A percentile compares a stretch with the other conserved stretches of the same genome.
phyloP scores from a whole-genome alignment of 2,888 invertebrate species.

The Standfussiana lucernea region DNA sequence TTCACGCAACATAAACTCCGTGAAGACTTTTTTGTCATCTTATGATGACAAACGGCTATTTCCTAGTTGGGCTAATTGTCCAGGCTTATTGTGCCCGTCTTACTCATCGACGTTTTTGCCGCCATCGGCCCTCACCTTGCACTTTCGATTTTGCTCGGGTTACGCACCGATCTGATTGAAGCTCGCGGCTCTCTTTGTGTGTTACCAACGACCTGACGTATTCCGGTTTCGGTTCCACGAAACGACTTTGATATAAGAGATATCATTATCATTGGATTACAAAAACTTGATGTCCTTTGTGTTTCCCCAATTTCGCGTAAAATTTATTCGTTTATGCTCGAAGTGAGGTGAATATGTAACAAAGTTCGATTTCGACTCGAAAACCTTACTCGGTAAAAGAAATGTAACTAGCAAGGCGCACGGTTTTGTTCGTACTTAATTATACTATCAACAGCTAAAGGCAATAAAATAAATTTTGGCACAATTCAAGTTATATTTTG shows the following conservation, averaged over 20 bases:
- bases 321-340: constrained; percentile 62
- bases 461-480: constrained; percentile 26
- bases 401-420: constrained; percentile 25
- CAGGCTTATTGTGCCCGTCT: constrained; percentile 76
- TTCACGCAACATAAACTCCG: constrained; percentile 89
- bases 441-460: constrained; percentile 22
- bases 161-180: constrained; percentile 70
- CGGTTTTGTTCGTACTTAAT: constrained; percentile 29
- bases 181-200: constrained; percentile 57
- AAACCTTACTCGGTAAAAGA: constrained; percentile 33
- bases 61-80: constrained; percentile 85
- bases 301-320: constrained; percentile 65
- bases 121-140: constrained; percentile 82
- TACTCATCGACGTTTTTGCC: constrained; percentile 83
- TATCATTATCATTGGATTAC: constrained; percentile 54
- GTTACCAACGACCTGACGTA: constrained; percentile 61
- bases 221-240: constrained; percentile 71
- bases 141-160: constrained; percentile 85
- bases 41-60: constrained; percentile 86
- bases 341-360: constrained; percentile 48
- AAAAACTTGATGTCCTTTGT: constrained; percentile 66
- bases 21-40: constrained; percentile 84
- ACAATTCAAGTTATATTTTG: constrained; percentile 31
- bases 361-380: constrained; percentile 38
- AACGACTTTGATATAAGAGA: constrained; percentile 65